Base-by-base conservation (phyloP, 2,888 invertebrate genomes). In the Eristalis intricaria region DNA sequence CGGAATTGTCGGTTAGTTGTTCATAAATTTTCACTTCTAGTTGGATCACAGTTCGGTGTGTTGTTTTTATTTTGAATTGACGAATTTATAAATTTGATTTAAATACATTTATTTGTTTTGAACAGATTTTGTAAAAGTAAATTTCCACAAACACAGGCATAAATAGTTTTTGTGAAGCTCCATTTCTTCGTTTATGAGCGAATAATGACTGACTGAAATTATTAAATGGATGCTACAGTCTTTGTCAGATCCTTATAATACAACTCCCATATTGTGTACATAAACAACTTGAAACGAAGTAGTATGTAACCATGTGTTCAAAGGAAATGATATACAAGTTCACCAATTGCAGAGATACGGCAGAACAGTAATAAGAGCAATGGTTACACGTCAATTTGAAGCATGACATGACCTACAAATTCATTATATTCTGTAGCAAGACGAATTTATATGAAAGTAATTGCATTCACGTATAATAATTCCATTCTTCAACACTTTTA, bases 171-270 rank as follows among this genome's bases (percentile, higher is more conserved):
- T 15, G 19, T 50, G 22, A 50, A 70, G 64, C 32, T 32, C 32
- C 32, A 32, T 32, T 70, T 70, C 63, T 69, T 69, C 79, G 74
- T 69, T 79, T 79, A 69, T 32, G 69, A 84, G 74, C 74, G 79
- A 74, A 74, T 65, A 84, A 84, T 65, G 78, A 84, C 79, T 84
- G 78, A 79, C 79, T 84, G 74, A 84, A 79, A 74, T 79, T 78
- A 84, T 84, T 84, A 78, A 84, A 74, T 74, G 78, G 74, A 78
- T 83, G 76, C 26, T 73, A 71, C 73, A 68, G 77, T 43, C 56
- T 69, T 73, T 66, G 77, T 83, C 83, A 71, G 38, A 60, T 73
- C 71, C 73, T 78, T 78, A 79, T n/a, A 66, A 73, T 77, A 73
- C 71, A 66, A 83, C 29, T 76, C 32, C 11, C 61, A 68, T 63